A percentile compares a stretch with the other conserved stretches of the same genome.
Evolutionary conservation across 2,888 invertebrate species (phyloP).

Genomic region (Melinopterus prodromus): DNA sequence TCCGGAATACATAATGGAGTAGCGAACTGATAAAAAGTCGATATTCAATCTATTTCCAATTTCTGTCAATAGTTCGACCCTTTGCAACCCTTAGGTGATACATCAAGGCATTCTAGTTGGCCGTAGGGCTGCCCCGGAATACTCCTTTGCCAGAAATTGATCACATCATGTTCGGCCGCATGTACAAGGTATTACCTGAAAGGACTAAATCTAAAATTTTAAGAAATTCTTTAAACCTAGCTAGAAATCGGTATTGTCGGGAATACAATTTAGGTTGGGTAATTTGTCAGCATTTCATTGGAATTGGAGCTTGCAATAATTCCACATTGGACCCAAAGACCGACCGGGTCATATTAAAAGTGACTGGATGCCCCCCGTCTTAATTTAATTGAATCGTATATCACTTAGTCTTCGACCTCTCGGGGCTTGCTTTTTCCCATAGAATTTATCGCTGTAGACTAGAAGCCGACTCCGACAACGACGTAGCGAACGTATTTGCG

Average conservation of each 20-base stretch:
- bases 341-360: neutral
- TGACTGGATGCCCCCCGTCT: neutral
- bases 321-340: neutral
- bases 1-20: slow-evolving; percentile 53
- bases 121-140: slow-evolving; percentile 29
- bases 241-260: neutral
- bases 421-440: slow-evolving; percentile 1
- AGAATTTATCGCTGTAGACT: slow-evolving; percentile 8
- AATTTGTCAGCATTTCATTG: neutral
- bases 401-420: slow-evolving; percentile 19
- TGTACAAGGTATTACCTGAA: neutral
- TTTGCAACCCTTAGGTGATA: slow-evolving; percentile 54
- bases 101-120: slow-evolving; percentile 55
- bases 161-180: slow-evolving; percentile 52
- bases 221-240: no score
- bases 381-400: slow-evolving; percentile 27
- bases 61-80: slow-evolving; percentile 56
- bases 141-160: slow-evolving; percentile 55
- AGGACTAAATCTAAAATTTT: no score
- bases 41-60: slow-evolving; percentile 60
- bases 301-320: neutral
- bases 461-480: neutral
- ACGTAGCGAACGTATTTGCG: slow-evolving; percentile 19
- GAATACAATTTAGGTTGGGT: neutral
- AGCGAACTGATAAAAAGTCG: slow-evolving; percentile 55